These are phyloP conservation scores for Pteronura brasiliensis DNA, from an alignment of 2,113 vertebrate species.

Conservation along the genomic window DNA sequence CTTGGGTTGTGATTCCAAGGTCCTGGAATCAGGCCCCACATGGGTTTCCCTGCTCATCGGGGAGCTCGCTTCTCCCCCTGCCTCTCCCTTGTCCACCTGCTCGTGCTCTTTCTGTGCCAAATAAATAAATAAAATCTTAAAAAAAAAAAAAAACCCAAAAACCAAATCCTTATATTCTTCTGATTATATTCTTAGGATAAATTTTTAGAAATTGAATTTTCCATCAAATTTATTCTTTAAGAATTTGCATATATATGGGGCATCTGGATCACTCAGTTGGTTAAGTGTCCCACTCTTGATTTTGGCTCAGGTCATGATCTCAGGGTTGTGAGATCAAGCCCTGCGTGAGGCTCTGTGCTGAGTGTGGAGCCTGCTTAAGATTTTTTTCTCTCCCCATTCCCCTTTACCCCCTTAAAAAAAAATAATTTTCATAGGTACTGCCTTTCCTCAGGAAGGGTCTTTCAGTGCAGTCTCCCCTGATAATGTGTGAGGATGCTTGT, in stretches of 20 bases:
- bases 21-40: too few relatives aligned
- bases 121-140: too few relatives aligned
- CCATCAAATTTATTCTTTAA: neutral
- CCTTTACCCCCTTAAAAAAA: neutral
- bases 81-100: too few relatives aligned
- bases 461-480: neutral
- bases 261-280: neutral
- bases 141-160: too few relatives aligned
- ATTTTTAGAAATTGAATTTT: slow-evolving; percentile 31
- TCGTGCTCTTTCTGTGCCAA: too few relatives aligned
- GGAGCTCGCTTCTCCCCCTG: too few relatives aligned
- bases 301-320: neutral
- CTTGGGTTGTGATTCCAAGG: too few relatives aligned
- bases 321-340: neutral
- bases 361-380: neutral
- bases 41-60: too few relatives aligned
- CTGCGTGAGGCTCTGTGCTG: neutral
- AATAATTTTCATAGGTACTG: neutral
- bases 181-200: slow-evolving; percentile 8
- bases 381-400: neutral
- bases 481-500: neutral
- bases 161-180: neutral
- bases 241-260: neutral
- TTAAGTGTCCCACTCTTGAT: neutral
- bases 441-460: neutral